Percentiles rank a stretch among this genome's conserved stretches.
phyloP scores from a whole-genome alignment of 2,888 invertebrate genomes.

The Eucera pruinosa region DNA sequence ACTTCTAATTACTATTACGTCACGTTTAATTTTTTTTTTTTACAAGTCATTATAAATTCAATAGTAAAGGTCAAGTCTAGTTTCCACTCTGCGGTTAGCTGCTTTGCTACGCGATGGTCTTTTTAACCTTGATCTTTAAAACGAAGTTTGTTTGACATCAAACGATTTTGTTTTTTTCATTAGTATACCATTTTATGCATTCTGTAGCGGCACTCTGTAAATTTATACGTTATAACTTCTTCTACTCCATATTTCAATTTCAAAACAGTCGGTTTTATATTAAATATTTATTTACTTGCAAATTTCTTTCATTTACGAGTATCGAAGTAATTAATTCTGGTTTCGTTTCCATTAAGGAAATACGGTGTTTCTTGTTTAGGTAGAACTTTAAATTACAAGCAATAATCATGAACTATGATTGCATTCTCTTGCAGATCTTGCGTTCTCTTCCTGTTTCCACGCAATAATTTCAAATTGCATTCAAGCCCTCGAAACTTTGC shows the following conservation, averaged over 20 bases:
- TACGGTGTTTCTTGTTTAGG: background rate
- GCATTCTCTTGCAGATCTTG: background rate
- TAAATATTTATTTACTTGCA: background rate
- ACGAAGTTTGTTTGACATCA: constrained; percentile 11
- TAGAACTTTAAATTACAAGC: background rate
- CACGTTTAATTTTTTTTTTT: background rate
- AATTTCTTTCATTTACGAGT: background rate
- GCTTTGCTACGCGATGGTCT: constrained; percentile 7
- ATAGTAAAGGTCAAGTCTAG: background rate
- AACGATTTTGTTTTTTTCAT: background rate
- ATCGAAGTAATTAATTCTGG: background rate
- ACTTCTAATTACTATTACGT: background rate
- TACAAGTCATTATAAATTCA: background rate
- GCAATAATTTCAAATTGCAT: background rate
- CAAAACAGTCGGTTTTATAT: background rate
- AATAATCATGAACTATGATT: background rate
- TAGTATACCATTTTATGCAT: background rate
- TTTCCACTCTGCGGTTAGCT: background rate
- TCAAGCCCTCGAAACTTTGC: background rate
- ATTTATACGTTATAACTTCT: background rate
- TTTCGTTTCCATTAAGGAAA: constrained; percentile 6
- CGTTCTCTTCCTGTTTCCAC: background rate
- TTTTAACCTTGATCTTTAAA: constrained; percentile 52
- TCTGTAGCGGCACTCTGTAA: background rate
- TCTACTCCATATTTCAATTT: background rate